Evolutionary conservation across 2,113 vertebrate genomes (phyloP), one percentile per base, ranked within the genome.

Genomic region (Mormoops blainvillei): DNA sequence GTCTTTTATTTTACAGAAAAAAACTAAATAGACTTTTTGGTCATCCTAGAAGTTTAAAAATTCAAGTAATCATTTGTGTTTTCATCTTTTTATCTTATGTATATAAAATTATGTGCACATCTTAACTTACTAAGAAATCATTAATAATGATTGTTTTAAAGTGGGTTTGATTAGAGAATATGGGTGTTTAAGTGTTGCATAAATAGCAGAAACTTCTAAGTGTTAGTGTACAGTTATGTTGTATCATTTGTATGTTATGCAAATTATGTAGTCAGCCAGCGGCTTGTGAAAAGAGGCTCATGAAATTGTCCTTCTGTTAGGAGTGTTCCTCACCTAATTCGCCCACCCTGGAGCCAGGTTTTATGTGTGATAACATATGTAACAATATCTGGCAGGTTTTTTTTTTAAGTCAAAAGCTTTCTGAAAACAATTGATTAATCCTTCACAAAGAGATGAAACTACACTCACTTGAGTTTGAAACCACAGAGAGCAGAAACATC

Each of bases 41-140:
- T 28, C 28, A 31, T 14, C 61, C 8, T 5, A 63, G 28, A 93
- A 45, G 56, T 56, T 48, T 58, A 93, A 97, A 94, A 28, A 58
- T 61, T 31, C 4, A 33, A 78, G 31, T 43, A 89, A 77, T 6
- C 24, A 81, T 8, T 54, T 87, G 81, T 31, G 15, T 56, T 97
- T 96, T 70, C 2, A 7, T 90, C 7, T 65, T 77, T 2, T 13
- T 26, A 56, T 81, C 24, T 80, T 58, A 80, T 14, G 18, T 92
- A 43, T 88, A 18, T 96, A 38, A 36, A 96, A 82, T 90, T 33
- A 10, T 48, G 1, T 41, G 1, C 20, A 41, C 20, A 81, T 94
- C 95, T 96, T 48, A 81, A 58, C 7, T 84, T 92, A 92, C 5
- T 77, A 92, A 95, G 36, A 50, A 95, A 63, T 73, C 0, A 61